phyloP scores from a whole-genome alignment of 2,888 invertebrate species.

The Pterostichus niger region DNA sequence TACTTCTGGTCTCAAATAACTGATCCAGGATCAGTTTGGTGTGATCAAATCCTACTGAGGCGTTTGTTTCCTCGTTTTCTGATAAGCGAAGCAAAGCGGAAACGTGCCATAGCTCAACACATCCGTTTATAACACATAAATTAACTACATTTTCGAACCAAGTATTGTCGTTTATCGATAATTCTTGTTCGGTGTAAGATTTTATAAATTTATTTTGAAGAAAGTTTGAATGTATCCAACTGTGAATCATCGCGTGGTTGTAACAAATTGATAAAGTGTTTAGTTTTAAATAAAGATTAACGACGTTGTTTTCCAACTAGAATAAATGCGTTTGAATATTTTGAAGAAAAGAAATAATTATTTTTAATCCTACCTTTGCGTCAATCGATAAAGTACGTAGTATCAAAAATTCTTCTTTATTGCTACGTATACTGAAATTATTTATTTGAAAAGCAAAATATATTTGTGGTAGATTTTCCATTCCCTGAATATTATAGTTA shows the following conservation, averaged over 20 bases:
- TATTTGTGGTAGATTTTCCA: conserved; percentile 78
- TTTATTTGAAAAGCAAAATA: conserved; percentile 83
- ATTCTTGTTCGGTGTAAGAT: conserved; percentile 45
- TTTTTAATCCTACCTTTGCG: conserved; percentile 79
- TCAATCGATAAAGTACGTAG: conserved; percentile 82
- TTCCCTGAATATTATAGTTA: conserved; percentile 70
- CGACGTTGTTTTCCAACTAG: conserved; percentile 81
- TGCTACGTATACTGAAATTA: conserved; percentile 82
- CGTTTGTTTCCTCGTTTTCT: conserved; percentile 74
- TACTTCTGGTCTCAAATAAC: conserved; percentile 77
- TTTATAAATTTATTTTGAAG: conserved; percentile 75
- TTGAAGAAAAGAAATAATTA: not conserved
- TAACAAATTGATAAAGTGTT: conserved; percentile 86
- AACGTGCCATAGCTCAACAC: conserved; percentile 84
- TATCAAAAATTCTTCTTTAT: conserved; percentile 80
- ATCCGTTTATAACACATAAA: conserved; percentile 83
- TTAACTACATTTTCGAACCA: conserved; percentile 78
- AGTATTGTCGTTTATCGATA: conserved; percentile 67
- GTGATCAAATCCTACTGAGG: conserved; percentile 81
- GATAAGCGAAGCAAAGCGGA: conserved; percentile 78
- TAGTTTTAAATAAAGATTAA: conserved; percentile 84
- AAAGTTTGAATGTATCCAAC: conserved; percentile 80
- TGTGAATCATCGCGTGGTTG: conserved; percentile 81
- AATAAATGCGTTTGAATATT: conserved; percentile 67
- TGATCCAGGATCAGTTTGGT: conserved; percentile 81